Base-by-base conservation (phyloP, 2,113 vertebrate genomes). In the Dissostichus mawsoni region DNA sequence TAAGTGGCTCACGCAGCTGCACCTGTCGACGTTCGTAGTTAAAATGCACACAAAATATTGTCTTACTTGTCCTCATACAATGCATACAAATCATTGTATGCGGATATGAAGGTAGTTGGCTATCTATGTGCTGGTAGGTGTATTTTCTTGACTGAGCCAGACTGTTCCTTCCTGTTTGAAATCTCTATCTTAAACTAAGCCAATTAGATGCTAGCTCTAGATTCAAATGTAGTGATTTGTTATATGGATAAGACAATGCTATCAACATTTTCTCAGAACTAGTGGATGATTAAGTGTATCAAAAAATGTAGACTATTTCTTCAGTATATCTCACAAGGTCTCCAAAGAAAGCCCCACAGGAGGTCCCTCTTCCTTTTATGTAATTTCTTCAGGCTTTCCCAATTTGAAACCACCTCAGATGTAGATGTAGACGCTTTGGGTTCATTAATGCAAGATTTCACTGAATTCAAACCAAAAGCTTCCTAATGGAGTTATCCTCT, bases 401-500 rank as follows among this genome's bases (percentile, higher is more conserved):
- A 25, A 9, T 23, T 52, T 13, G 62, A 23, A 18, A 18, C 11
- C 20, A 11, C 53, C 45, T 66, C 51, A 10, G 51, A 18, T 20
- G 20, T 20, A 20, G 20, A 20, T 20, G 56, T 73, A 10, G n/a
- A 73, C 66, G 29, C 51, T 33, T 51, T 53, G 14, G 23, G 12
- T 50, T 69, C 17, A 78, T 81, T 65, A 62, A 57, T 70, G 23
- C 14, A 52, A 69, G 18, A 70, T 25, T 64, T 45, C 3, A 63
- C 36, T 53, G 68, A 69, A 59, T 64, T 73, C 11, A 20, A 64
- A 65, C 61, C 59, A 67, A 25, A 62, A 66, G 14, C 16, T 69
- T 69, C 56, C 72, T 65, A 61, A 72, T 17, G 2, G 14, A 17
- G 41, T 69, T 66, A 20, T 69, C 66, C 59, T 80, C 62, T 4